A percentile compares a stretch with the other conserved stretches of the same genome.
These are phyloP conservation scores for Apamea anceps DNA, from an alignment of 2,888 invertebrate genomes.

Conservation along the genomic window DNA sequence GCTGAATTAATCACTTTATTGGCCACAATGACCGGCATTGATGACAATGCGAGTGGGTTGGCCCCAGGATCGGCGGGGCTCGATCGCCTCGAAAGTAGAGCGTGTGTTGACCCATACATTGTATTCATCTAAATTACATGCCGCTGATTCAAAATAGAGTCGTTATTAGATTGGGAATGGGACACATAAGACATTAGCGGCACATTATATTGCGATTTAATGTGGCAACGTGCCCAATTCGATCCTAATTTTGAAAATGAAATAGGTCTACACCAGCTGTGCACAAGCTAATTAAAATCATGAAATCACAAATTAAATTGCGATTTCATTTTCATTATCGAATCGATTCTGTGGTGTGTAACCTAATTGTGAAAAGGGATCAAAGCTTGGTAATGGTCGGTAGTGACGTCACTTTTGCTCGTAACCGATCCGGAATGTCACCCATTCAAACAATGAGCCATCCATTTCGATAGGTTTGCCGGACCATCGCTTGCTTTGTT, in stretches of 20 bases:
- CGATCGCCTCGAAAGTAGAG: constrained; percentile 77
- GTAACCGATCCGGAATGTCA: constrained; percentile 71
- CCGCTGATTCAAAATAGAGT: constrained; percentile 50
- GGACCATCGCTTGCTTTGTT: constrained; percentile 62
- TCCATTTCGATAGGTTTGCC: constrained; percentile 69
- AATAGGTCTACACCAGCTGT: constrained; percentile 41
- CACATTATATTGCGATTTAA: constrained; percentile 43
- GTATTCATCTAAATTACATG: constrained; percentile 52
- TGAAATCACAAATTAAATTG: constrained; percentile 18
- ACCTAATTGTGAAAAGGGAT: constrained; percentile 55
- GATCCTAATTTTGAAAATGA: constrained; percentile 31
- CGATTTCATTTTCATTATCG: constrained; percentile 28
- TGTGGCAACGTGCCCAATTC: constrained; percentile 46
- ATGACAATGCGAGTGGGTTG: constrained; percentile 79
- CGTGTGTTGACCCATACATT: constrained; percentile 78
- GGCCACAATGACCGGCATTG: constrained; percentile 80
- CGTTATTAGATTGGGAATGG: constrained; percentile 59
- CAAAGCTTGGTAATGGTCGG: constrained; percentile 60
- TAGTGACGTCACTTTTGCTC: constrained; percentile 69
- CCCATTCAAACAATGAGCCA: constrained; percentile 70
- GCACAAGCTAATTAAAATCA: constrained; percentile 34
- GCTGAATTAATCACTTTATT: constrained; percentile 88
- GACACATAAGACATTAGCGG: constrained; percentile 48
- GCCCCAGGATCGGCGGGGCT: constrained; percentile 69
- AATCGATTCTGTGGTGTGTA: constrained; percentile 42